Evolutionary conservation across 2,113 vertebrate species (phyloP).

Genomic region (Embiotoca jacksoni): DNA sequence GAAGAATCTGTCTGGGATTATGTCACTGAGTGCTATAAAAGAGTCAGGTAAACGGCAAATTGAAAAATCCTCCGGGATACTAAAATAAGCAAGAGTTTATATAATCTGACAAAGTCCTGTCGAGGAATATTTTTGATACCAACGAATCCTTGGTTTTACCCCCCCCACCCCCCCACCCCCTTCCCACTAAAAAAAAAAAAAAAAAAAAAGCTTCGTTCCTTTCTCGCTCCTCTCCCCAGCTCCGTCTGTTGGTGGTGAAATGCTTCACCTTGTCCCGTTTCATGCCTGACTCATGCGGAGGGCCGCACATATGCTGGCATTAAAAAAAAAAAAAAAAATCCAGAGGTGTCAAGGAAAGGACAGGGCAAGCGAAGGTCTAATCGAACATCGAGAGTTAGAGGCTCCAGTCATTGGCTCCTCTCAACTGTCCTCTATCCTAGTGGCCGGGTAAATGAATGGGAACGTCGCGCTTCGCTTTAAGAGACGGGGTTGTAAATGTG

Average conservation of each 20-base stretch:
- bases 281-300: too few relatives aligned
- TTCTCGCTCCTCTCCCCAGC: too few relatives aligned
- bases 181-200: too few relatives aligned
- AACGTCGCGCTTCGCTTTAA: neutral
- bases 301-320: too few relatives aligned
- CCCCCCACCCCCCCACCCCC: too few relatives aligned
- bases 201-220: too few relatives aligned
- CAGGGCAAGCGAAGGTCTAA: neutral
- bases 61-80: constrained; percentile 15
- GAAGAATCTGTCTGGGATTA: constrained; percentile 46
- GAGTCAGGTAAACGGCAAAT: constrained; percentile 13
- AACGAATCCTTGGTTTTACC: neutral
- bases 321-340: too few relatives aligned
- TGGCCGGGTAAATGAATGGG: neutral
- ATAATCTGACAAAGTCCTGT: neutral
- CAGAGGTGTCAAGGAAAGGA: constrained; percentile 3
- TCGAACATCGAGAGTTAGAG: too few relatives aligned
- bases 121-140: neutral
- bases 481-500: constrained; percentile 12
- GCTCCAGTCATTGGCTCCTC: neutral
- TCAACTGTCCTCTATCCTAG: neutral
- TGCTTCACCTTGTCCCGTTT: too few relatives aligned
- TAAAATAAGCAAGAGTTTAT: constrained; percentile 19
- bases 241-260: too few relatives aligned
- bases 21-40: constrained; percentile 14